These are phyloP conservation scores for Hypomecis punctinalis DNA, from an alignment of 2,888 invertebrate species.

Conservation along the genomic window DNA sequence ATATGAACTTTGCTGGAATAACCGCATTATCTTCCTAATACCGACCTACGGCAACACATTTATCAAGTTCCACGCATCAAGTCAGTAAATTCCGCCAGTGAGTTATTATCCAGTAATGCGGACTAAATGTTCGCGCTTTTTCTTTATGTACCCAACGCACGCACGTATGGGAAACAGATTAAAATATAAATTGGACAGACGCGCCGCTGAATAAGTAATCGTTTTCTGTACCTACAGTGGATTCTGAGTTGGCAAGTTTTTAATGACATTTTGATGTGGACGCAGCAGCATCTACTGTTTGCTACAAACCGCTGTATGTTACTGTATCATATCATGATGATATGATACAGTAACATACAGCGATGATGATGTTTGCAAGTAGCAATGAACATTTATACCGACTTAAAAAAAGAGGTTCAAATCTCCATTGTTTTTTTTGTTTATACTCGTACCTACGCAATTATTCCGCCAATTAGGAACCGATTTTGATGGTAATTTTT, in stretches of 20 bases:
- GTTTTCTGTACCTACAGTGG: slow-evolving; percentile 13
- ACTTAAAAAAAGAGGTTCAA: no score
- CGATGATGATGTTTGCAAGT: no score
- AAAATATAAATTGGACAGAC: slow-evolving; percentile 41
- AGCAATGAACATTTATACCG: no score
- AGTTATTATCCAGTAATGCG: slow-evolving; percentile 73
- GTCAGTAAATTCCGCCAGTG: slow-evolving; percentile 67
- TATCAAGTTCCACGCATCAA: slow-evolving; percentile 71
- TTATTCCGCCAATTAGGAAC: no score
- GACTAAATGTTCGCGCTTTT: slow-evolving; percentile 75
- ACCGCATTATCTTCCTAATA: slow-evolving; percentile 32
- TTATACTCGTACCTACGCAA: no score
- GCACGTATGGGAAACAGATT: slow-evolving; percentile 57
- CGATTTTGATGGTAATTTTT: no score
- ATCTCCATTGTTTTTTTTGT: no score
- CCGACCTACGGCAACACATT: slow-evolving; percentile 58
- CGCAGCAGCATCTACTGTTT: not conserved
- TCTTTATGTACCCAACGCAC: slow-evolving; percentile 74
- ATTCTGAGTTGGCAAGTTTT: slow-evolving; percentile 15
- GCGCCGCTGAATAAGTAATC: slow-evolving; percentile 34
- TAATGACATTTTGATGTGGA: slow-evolving; percentile 2
- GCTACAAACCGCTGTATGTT: not conserved
- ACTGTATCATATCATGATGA: not conserved
- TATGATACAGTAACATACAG: no score
- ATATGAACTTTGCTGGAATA: slow-evolving; percentile 8